Evolutionary conservation across 2,888 invertebrate species (phyloP).

Genomic region (Phaedon cochleariae): DNA sequence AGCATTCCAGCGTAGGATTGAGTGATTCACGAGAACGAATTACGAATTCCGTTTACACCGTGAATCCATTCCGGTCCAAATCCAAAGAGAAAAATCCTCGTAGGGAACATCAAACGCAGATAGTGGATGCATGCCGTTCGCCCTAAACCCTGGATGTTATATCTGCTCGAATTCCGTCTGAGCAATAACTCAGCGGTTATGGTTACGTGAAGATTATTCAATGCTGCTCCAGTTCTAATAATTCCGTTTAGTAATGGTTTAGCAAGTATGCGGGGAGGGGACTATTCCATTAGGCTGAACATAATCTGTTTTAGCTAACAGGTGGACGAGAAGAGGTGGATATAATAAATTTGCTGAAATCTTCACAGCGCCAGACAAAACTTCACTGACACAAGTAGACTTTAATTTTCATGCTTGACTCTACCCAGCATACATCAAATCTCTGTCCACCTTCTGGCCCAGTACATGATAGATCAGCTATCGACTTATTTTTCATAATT

Average conservation of each 20-base stretch:
- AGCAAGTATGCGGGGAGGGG: not conserved
- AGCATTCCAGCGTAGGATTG: not conserved
- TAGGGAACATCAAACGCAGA: not conserved
- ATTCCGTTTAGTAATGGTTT: not conserved
- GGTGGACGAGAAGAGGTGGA: too few species aligned
- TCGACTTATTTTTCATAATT: too few species aligned
- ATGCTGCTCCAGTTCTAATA: not conserved
- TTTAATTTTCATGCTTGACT: too few species aligned
- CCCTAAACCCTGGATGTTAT: too few species aligned
- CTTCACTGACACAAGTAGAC: too few species aligned
- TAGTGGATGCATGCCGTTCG: not conserved
- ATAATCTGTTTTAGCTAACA: not conserved
- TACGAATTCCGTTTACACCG: not conserved
- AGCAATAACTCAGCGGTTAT: conserved; percentile 9
- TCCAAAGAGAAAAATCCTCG: not conserved
- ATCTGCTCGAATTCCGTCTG: not conserved
- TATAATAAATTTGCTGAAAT: too few species aligned
- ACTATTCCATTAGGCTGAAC: not conserved
- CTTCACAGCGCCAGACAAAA: too few species aligned
- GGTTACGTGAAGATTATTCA: conserved; percentile 19
- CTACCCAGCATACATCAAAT: too few species aligned
- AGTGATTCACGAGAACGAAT: not conserved
- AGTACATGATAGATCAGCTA: too few species aligned
- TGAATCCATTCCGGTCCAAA: not conserved
- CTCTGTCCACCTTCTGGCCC: too few species aligned